A percentile compares a stretch with the other conserved stretches of the same genome.
Conservation (phyloP, 2,888 invertebrate species). For the Harpalus rufipes region DNA sequence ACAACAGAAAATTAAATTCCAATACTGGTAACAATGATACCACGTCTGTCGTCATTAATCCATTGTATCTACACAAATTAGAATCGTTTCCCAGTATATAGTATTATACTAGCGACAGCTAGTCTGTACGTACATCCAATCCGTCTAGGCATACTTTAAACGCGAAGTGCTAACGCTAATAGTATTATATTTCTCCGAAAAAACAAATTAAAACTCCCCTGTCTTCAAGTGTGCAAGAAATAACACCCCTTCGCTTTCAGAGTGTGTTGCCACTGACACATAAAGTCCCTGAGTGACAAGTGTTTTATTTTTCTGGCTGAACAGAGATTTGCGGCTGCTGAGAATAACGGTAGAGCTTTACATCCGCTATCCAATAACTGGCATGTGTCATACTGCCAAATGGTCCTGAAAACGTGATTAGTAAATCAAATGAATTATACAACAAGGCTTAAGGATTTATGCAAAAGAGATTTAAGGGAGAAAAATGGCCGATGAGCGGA, state of each 20-base stretch:
- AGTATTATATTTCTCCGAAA: no score
- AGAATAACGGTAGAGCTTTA: background rate
- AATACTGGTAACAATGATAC: no score
- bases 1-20: no score
- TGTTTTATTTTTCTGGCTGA: conserved; percentile 16
- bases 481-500: background rate
- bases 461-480: background rate
- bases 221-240: background rate
- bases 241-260: background rate
- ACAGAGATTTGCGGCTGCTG: background rate
- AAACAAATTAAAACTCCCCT: background rate
- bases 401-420: conserved; percentile 3
- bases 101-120: no score
- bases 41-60: no score
- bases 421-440: background rate
- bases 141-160: no score
- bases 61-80: no score
- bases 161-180: no score
- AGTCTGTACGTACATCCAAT: no score
- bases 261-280: background rate
- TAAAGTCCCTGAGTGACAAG: background rate
- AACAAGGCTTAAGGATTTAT: background rate
- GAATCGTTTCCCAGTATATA: no score
- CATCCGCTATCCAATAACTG: background rate
- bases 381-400: background rate